phyloP scores from a whole-genome alignment of 2,113 vertebrate genomes.

The Apeltes quadracus region DNA sequence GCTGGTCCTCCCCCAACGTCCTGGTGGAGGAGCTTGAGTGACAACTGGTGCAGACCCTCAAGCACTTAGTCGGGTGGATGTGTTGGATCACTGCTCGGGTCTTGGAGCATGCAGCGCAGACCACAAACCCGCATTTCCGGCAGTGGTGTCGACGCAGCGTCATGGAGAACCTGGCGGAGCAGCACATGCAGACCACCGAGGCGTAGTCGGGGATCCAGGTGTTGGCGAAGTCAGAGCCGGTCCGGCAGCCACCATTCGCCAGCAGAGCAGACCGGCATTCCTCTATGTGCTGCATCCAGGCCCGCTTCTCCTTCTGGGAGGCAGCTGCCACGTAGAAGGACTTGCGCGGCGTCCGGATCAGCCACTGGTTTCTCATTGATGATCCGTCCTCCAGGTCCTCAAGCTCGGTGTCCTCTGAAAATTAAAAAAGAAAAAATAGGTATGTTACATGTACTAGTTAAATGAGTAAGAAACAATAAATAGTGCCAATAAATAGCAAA shows the following conservation, averaged over 20 bases:
- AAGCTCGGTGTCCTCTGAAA: constrained; percentile 84
- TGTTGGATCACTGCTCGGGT: constrained; percentile 81
- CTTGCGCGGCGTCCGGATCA: constrained; percentile 90
- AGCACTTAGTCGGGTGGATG: constrained; percentile 81
- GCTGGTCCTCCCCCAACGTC: background rate
- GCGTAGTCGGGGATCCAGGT: constrained; percentile 89
- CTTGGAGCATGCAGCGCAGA: constrained; percentile 87
- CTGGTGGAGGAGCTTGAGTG: constrained; percentile 69
- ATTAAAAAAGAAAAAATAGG: background rate
- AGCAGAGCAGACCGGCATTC: constrained; percentile 81
- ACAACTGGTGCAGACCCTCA: constrained; percentile 86
- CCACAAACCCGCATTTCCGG: constrained; percentile 88
- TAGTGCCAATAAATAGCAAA: too few relatives aligned
- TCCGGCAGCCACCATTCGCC: constrained; percentile 49
- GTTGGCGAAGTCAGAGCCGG: constrained; percentile 74
- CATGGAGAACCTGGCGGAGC: constrained; percentile 82
- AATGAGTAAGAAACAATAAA: too few relatives aligned
- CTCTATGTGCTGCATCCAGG: constrained; percentile 90
- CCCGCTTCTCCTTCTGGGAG: constrained; percentile 84
- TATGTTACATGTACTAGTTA: background rate
- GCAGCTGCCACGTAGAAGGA: constrained; percentile 89
- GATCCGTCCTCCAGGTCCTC: constrained; percentile 83
- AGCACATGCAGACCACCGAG: constrained; percentile 92
- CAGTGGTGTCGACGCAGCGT: constrained; percentile 90
- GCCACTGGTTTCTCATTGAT: constrained; percentile 89